Evolutionary conservation across 2,113 vertebrate genomes (phyloP).

Genomic region (Zosterops hypoxanthus): DNA sequence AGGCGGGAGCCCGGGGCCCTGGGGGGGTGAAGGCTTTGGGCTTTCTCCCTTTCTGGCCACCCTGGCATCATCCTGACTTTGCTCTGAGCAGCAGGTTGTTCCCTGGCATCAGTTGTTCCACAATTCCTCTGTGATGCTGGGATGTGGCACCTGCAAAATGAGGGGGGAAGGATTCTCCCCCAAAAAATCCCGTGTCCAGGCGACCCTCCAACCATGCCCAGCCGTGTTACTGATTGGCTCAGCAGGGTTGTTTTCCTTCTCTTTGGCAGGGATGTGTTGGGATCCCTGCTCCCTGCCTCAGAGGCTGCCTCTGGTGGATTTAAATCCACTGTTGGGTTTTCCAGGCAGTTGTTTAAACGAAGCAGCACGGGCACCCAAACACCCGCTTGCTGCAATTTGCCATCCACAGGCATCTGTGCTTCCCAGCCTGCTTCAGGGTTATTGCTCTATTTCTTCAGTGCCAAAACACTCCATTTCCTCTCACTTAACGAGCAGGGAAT

Average conservation of each 20-base stretch:
- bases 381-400: rapidly evolving
- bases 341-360: background rate
- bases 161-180: background rate
- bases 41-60: rapidly evolving
- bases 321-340: background rate
- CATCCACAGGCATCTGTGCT: background rate
- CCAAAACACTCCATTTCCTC: background rate
- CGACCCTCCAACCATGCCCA: rapidly evolving
- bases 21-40: background rate
- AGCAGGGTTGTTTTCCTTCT: background rate
- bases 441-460: background rate
- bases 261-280: background rate
- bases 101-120: background rate
- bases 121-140: background rate
- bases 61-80: background rate
- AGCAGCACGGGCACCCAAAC: rapidly evolving
- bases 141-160: background rate
- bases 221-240: background rate
- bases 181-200: background rate
- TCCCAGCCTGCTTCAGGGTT: background rate
- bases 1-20: rapidly evolving
- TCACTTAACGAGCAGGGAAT: background rate
- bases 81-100: background rate
- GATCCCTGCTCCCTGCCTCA: background rate
- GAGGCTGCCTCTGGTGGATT: background rate